These are phyloP conservation scores for Oryzias celebensis DNA, from an alignment of 2,113 vertebrate genomes.

Conservation along the genomic window DNA sequence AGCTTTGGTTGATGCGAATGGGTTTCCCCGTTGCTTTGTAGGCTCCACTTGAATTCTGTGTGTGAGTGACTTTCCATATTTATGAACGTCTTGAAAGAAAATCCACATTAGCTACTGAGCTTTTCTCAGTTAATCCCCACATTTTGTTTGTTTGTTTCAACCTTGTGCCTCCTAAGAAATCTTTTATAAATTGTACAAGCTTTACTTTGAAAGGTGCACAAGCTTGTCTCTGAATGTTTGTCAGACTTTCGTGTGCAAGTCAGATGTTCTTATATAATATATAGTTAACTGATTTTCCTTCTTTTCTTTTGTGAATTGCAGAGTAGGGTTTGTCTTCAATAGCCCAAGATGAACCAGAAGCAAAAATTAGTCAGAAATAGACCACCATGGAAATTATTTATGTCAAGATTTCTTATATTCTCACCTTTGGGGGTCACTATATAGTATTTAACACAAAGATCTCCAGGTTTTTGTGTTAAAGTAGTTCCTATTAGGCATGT, in stretches of 20 bases:
- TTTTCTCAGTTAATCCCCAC: constrained; percentile 34
- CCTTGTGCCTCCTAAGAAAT: constrained; percentile 63
- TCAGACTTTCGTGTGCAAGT: constrained; percentile 46
- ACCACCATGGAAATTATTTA: constrained; percentile 26
- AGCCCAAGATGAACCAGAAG: constrained; percentile 20
- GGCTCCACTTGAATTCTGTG: constrained; percentile 47
- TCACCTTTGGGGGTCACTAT: constrained; percentile 30
- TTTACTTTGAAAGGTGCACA: constrained; percentile 72
- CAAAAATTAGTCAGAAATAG: constrained; percentile 14
- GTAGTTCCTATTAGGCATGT: constrained; percentile 8
- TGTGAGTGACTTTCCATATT: constrained; percentile 60
- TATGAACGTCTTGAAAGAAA: constrained; percentile 53
- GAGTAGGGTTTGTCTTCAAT: constrained; percentile 30
- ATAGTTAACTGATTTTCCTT: constrained; percentile 63
- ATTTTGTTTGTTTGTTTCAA: constrained; percentile 40
- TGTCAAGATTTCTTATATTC: constrained; percentile 4
- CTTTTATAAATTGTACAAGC: constrained; percentile 66
- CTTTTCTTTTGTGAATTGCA: constrained; percentile 62
- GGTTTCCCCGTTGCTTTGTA: constrained; percentile 43
- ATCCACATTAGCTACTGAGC: constrained; percentile 42
- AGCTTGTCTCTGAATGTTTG: constrained; percentile 46
- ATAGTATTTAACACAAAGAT: constrained; percentile 14
- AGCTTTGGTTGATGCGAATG: constrained; percentile 53
- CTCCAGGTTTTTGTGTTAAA: constrained; percentile 24
- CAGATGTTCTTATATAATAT: constrained; percentile 47